phyloP scores from a whole-genome alignment of 2,888 invertebrate genomes.

The Rutpela maculata region DNA sequence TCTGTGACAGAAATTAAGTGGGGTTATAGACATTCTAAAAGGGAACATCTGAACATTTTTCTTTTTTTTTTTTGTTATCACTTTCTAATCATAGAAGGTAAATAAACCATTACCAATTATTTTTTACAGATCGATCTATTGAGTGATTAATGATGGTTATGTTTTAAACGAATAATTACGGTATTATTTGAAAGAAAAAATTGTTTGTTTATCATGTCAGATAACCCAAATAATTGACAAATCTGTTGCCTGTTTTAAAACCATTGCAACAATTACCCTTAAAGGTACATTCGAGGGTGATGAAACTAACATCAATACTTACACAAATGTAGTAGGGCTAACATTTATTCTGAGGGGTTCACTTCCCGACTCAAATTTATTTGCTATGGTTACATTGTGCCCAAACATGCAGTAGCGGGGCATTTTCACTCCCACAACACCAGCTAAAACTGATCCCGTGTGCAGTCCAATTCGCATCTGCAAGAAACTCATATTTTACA shows the following conservation, averaged over 20 bases:
- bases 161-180: too few relatives aligned
- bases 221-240: too few relatives aligned
- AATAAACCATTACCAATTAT: too few relatives aligned
- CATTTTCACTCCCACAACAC: slow-evolving; percentile 96
- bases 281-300: not conserved
- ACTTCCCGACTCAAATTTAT: slow-evolving; percentile 96
- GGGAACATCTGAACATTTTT: too few relatives aligned
- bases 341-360: slow-evolving; percentile 93
- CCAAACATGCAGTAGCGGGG: slow-evolving; percentile 96
- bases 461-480: slow-evolving; percentile 97
- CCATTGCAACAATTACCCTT: not conserved
- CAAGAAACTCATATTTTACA: slow-evolving; percentile 41
- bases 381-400: slow-evolving; percentile 95
- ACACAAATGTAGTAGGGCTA: slow-evolving; percentile 95
- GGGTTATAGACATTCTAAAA: too few relatives aligned
- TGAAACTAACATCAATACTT: slow-evolving; percentile 73
- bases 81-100: too few relatives aligned
- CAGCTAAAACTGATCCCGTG: slow-evolving; percentile 94
- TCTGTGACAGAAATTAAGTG: too few relatives aligned
- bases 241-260: not conserved
- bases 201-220: too few relatives aligned
- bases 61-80: too few relatives aligned
- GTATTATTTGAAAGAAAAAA: too few relatives aligned
- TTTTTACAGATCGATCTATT: too few relatives aligned
- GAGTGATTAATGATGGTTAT: too few relatives aligned